phyloP scores from a whole-genome alignment of 2,888 invertebrate species.

The Agelastica alni region DNA sequence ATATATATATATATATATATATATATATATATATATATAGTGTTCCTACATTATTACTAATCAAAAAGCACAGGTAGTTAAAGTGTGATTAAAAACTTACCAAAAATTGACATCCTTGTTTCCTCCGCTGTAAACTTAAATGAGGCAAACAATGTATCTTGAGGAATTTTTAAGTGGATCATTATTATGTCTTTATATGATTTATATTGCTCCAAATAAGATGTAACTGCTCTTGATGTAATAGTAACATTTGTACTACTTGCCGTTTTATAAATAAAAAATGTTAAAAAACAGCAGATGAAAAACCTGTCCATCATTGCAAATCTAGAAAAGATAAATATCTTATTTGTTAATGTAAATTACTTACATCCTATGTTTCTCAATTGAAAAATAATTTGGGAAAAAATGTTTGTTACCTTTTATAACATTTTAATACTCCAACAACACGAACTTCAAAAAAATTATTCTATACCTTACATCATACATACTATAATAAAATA shows the following conservation, averaged over 20 bases:
- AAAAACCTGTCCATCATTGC: constrained; percentile 2
- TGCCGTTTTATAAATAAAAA: constrained; percentile 4
- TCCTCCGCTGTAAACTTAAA: constrained; percentile 52
- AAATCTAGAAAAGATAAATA: constrained; percentile 1
- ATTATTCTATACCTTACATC: no score
- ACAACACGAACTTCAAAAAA: no score
- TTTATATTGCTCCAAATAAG: constrained; percentile 47
- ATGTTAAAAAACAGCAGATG: constrained; percentile 4
- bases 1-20: background rate
- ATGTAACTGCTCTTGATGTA: constrained; percentile 43
- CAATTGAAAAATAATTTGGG: constrained; percentile 1
- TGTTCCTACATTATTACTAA: background rate
- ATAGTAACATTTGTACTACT: constrained; percentile 26
- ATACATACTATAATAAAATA: no score
- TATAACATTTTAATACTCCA: no score
- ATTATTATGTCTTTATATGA: constrained; percentile 50
- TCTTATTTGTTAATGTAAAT: background rate
- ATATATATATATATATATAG: background rate
- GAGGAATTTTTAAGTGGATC: constrained; percentile 51
- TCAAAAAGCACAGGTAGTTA: no score
- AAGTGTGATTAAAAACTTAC: no score
- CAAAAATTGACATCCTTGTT: constrained; percentile 47
- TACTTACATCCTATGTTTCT: constrained; percentile 3
- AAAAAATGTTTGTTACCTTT: no score
- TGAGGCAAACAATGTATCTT: constrained; percentile 48